Conservation (phyloP, 2,888 invertebrate genomes). For the Drosophila pullipes region DNA sequence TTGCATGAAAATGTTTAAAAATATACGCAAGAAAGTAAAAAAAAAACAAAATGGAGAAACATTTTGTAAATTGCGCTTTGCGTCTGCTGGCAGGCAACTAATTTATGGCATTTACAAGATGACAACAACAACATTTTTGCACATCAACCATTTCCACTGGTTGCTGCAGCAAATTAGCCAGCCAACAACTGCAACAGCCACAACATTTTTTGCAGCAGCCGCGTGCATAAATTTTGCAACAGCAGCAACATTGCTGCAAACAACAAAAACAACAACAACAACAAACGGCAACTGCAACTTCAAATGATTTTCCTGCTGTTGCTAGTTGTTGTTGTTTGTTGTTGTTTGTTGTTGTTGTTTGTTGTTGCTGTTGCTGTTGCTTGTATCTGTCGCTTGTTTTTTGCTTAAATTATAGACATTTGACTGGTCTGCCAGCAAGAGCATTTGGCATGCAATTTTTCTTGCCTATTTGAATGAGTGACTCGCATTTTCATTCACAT, state of each 20-base stretch:
- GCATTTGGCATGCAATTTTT: constrained; percentile 74
- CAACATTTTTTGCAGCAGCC: constrained; percentile 52
- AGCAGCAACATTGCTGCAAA: constrained; percentile 48
- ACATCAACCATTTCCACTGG: constrained; percentile 79
- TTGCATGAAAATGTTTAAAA: constrained; percentile 32
- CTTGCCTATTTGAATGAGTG: constrained; percentile 72
- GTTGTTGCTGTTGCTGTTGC: constrained; percentile 54
- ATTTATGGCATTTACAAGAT: constrained; percentile 78
- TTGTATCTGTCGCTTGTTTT: constrained; percentile 78
- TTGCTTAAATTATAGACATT: constrained; percentile 79
- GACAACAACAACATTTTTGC: constrained; percentile 67
- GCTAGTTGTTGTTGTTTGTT: constrained; percentile 40
- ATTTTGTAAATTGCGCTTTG: constrained; percentile 68
- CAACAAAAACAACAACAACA: constrained; percentile 45
- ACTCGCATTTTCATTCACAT: constrained; percentile 46
- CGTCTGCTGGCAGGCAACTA: constrained; percentile 72
- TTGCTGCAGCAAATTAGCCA: constrained; percentile 74
- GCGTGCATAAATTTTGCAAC: constrained; percentile 73
- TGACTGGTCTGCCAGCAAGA: constrained; percentile 65
- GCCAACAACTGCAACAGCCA: constrained; percentile 49
- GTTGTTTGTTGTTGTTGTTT: constrained; percentile 16
- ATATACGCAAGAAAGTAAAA: constrained; percentile 16
- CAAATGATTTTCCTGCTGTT: constrained; percentile 66
- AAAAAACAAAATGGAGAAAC: constrained; percentile 23
- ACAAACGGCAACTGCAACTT: constrained; percentile 55